Evolutionary conservation across 2,797 vertebrate genomes (phyloP).

Genomic region (Sebastes taczanowskii): DNA sequence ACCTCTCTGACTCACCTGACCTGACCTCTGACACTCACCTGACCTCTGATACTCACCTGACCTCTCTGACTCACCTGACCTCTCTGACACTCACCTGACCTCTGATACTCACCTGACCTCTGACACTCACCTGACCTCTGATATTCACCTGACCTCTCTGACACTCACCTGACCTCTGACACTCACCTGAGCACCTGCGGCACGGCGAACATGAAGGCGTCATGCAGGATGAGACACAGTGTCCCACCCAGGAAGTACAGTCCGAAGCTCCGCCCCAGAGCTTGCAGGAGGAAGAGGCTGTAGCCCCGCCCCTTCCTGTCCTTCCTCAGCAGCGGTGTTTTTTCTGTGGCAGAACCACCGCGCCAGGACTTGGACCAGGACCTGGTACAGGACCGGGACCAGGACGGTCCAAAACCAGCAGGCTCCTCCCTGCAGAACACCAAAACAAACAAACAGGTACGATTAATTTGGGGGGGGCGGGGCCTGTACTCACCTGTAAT

Average conservation of each 20-base stretch:
- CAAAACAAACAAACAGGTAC: not conserved
- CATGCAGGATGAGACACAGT: slow-evolving; percentile 81
- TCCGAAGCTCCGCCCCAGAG: slow-evolving; percentile 79
- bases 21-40: too few relatives aligned
- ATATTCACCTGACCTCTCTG: too few relatives aligned
- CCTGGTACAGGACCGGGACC: not conserved
- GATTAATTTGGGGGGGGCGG: not conserved
- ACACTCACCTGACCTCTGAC: too few relatives aligned
- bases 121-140: too few relatives aligned
- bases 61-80: too few relatives aligned
- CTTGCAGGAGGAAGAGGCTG: slow-evolving; percentile 70
- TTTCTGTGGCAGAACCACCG: slow-evolving; percentile 44
- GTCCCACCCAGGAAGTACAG: slow-evolving; percentile 83
- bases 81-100: too few relatives aligned
- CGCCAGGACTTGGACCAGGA: not conserved
- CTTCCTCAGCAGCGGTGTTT: slow-evolving; percentile 73
- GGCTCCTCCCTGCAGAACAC: not conserved
- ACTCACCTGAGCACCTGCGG: slow-evolving; percentile 88
- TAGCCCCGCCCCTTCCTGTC: slow-evolving; percentile 46
- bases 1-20: not conserved
- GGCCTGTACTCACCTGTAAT: not conserved
- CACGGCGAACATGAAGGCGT: slow-evolving; percentile 85
- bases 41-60: not conserved
- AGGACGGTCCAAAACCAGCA: not conserved
- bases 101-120: slow-evolving; percentile 66